Percentiles rank a stretch among this genome's conserved stretches.
phyloP scores from a whole-genome alignment of 2,113 vertebrate species.

The Leucoraja erinaceus region DNA sequence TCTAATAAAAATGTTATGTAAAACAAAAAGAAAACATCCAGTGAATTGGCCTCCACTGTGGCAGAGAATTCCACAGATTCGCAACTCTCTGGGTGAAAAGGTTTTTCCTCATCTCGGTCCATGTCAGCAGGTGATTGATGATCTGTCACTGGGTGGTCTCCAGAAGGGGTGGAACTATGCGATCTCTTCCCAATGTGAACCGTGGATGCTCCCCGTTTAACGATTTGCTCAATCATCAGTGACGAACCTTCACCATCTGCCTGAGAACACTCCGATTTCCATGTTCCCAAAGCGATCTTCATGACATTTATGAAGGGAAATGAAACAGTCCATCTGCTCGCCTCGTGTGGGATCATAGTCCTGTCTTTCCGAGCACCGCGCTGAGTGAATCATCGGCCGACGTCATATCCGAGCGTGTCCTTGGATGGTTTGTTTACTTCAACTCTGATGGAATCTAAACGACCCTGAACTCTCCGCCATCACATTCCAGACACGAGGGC shows the following conservation, averaged over 20 bases:
- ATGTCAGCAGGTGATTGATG: not conserved
- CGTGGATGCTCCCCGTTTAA: not conserved
- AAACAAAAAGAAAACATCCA: no score
- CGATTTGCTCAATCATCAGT: not conserved
- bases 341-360: not conserved
- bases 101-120: no score
- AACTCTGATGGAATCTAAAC: not conserved
- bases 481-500: not conserved
- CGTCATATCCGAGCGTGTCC: not conserved
- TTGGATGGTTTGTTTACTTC: slow-evolving; percentile 9
- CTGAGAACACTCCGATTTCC: slow-evolving; percentile 23
- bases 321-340: slow-evolving; percentile 17
- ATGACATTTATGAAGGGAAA: not conserved
- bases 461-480: not conserved
- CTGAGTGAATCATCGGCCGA: slow-evolving; percentile 15
- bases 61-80: no score
- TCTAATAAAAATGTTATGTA: no score
- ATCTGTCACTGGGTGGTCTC: not conserved
- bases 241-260: not conserved
- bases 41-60: no score
- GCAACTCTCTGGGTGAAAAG: no score
- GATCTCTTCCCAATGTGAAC: not conserved
- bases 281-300: slow-evolving; percentile 24
- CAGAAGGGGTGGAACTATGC: not conserved
- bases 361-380: not conserved